Percentiles rank a stretch among this genome's conserved stretches.
Evolutionary conservation across 2,113 vertebrate species (phyloP).

Genomic region (Cynopterus brachyotis): DNA sequence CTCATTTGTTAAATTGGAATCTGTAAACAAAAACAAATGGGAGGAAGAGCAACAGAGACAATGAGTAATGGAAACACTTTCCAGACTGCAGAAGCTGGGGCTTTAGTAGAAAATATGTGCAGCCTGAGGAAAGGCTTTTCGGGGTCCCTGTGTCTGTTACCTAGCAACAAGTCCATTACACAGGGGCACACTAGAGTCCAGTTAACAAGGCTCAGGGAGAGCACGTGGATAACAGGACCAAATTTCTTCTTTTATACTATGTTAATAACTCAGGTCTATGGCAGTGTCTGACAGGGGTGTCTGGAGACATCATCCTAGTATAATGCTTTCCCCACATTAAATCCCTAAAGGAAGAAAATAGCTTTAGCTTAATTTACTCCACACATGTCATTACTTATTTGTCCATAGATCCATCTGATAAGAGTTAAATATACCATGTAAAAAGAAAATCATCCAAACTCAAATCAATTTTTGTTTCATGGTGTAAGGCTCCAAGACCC

Average conservation of each 20-base stretch:
- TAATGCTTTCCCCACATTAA: background rate
- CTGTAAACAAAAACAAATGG: conserved; percentile 81
- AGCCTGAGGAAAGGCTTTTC: conserved; percentile 76
- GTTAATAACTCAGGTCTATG: conserved; percentile 60
- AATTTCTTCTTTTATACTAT: conserved; percentile 70
- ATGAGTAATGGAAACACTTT: conserved; percentile 83
- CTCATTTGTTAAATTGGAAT: conserved; percentile 82
- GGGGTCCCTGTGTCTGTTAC: conserved; percentile 81
- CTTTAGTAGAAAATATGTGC: conserved; percentile 71
- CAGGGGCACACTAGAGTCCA: conserved; percentile 75
- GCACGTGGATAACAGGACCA: conserved; percentile 56
- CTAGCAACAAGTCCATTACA: conserved; percentile 85
- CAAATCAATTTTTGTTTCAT: conserved; percentile 61
- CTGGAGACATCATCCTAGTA: conserved; percentile 52
- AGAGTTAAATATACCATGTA: conserved; percentile 44
- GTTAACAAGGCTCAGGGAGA: conserved; percentile 76
- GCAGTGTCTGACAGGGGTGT: background rate
- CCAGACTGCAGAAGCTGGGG: conserved; percentile 71
- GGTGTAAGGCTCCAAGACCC: background rate
- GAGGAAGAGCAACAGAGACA: conserved; percentile 71
- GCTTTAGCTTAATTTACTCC: conserved; percentile 47
- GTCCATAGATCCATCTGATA: conserved; percentile 43
- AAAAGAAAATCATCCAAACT: conserved; percentile 44
- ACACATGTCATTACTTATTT: background rate
- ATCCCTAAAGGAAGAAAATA: conserved; percentile 37